Evolutionary conservation across 2,888 invertebrate species (phyloP), one percentile per base, ranked within the genome.

Genomic region (Sinelater perroti): DNA sequence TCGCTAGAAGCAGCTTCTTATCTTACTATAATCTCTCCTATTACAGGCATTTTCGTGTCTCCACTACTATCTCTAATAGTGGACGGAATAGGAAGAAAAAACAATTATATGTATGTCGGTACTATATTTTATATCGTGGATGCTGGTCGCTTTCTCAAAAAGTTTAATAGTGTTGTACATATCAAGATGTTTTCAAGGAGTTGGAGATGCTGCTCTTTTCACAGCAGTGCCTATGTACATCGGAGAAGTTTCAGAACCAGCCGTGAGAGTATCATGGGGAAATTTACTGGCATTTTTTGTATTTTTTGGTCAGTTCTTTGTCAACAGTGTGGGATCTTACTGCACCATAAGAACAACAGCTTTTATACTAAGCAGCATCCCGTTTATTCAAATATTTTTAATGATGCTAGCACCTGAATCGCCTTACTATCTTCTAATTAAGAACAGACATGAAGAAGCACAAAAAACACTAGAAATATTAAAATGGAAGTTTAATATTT

Each of bases 361-460:
- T 50, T 78, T 78, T 52, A 80, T 85, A 71, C 85, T 85, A 70
- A 76, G 84, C 64, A 72, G 81, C 61, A 77, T 86, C 50, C 84
- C 87, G 7, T 73, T 85, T 24, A 65, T 83, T 26, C 83, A 85
- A 67, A 74, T 86, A 18, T 50, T 84, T n/a, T 75, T 81, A 13
- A 83, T 87, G 6, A 83, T 83, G 70, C 2, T 38, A 1, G 78
- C 88, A 71, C 89, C 88, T n/a, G 89, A 89, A 78, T 66, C 72
- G 1, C 75, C 75, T 0, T 74, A 73, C 49, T 73, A 63, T 44
- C 66, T 65, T 13, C 47, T 73, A 3, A 71, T 67, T 62, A 69
- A 71, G 54, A 66, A 62, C 1, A 64, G 67, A 31, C 17, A 60
- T 8, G 68, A 67, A 1, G 64, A 70, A 33, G 74, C 75, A 1